Evolutionary conservation across 53 echinoderm and acorn worm species (phyloP).

Genomic region (Temnopleurus reevesii): DNA sequence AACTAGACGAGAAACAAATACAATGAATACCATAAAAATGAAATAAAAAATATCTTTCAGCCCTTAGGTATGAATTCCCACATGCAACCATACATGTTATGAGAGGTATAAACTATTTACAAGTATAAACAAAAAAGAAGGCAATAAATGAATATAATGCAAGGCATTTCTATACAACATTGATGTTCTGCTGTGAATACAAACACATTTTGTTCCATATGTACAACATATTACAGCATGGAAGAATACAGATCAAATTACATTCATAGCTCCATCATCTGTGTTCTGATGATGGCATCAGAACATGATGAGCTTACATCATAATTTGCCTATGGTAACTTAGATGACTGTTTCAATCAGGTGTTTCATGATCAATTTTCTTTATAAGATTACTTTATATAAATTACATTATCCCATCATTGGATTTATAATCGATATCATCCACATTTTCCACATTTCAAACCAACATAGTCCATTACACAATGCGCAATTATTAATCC

Average conservation of each 20-base stretch:
- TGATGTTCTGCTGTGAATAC: not conserved
- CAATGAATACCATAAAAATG: not conserved
- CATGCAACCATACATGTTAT: slow-evolving; percentile 1
- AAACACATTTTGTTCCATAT: not conserved
- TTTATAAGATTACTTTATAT: too few relatives aligned
- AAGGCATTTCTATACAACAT: not conserved
- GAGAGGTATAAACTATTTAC: slow-evolving; percentile 3
- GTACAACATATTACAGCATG: not conserved
- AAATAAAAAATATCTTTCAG: not conserved
- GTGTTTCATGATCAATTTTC: too few relatives aligned
- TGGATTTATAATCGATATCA: too few relatives aligned
- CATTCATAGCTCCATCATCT: too few relatives aligned
- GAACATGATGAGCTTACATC: too few relatives aligned
- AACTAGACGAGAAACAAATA: not conserved
- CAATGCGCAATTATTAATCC: too few relatives aligned
- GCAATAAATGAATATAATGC: not conserved
- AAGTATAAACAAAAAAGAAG: not conserved
- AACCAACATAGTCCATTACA: too few relatives aligned
- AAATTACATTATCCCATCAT: too few relatives aligned
- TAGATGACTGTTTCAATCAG: too few relatives aligned
- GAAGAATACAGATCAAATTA: not conserved
- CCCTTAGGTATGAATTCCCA: not conserved
- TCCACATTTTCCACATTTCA: too few relatives aligned
- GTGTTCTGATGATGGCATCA: too few relatives aligned
- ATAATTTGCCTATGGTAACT: too few relatives aligned